Evolutionary conservation across 2,888 invertebrate species (phyloP).

Genomic region (Drosophila tanythrix): DNA sequence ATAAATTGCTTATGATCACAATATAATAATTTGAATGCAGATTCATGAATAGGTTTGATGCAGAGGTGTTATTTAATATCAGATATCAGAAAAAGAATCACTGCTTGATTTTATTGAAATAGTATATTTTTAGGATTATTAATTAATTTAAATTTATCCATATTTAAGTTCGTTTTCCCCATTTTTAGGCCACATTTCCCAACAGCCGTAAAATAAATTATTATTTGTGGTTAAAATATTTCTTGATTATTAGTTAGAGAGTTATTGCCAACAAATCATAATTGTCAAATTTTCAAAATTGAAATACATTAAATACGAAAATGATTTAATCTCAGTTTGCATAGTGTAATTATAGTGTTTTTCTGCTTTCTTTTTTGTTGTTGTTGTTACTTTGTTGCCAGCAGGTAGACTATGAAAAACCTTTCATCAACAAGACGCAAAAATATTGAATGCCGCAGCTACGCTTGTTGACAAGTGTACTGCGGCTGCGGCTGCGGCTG

Average conservation of each 20-base stretch:
- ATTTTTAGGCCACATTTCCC: no score
- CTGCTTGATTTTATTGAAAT: not conserved
- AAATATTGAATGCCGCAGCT: slow-evolving; percentile 61
- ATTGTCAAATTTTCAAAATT: not conserved
- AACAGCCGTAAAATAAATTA: not conserved
- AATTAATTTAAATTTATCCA: not conserved
- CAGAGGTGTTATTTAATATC: not conserved
- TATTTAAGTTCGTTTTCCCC: no score
- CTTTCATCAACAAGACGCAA: slow-evolving; percentile 67
- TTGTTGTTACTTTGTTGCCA: not conserved
- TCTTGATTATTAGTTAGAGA: not conserved
- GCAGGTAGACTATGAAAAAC: slow-evolving; percentile 34
- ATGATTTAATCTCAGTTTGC: not conserved
- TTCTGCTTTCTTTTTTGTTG: not conserved
- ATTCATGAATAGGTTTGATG: not conserved
- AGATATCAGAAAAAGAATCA: not conserved
- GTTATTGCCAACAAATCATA: not conserved
- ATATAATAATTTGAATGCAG: not conserved
- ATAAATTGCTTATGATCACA: not conserved
- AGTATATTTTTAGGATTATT: not conserved
- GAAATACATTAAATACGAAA: not conserved
- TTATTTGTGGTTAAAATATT: not conserved
- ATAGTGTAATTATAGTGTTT: slow-evolving; percentile 32
- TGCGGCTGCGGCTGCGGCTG: slow-evolving; percentile 29
- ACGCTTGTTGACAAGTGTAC: slow-evolving; percentile 46